Conservation (phyloP, 2,888 invertebrate species). For the Anagyrus pseudococci region DNA sequence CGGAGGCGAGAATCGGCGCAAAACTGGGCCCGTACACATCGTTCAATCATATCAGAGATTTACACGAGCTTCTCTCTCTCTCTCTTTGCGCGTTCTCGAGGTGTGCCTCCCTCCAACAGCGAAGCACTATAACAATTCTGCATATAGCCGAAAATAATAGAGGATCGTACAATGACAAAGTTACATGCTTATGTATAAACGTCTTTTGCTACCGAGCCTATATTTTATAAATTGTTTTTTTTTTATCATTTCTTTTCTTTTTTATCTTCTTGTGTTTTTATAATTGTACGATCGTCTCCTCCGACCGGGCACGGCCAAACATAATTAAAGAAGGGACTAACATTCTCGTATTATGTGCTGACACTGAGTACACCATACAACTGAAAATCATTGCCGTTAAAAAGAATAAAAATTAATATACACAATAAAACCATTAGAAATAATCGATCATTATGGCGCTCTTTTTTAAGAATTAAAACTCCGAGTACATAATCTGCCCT, state of each 20-base stretch:
- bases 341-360: conserved; percentile 59
- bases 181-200: too few relatives aligned
- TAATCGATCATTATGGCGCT: conserved; percentile 50
- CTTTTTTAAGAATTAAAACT: conserved; percentile 35
- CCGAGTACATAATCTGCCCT: conserved; percentile 37
- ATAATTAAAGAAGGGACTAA: conserved; percentile 57
- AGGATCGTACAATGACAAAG: conserved; percentile 41
- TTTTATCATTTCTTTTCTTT: conserved; percentile 18
- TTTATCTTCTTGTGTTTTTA: conserved; percentile 29
- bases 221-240: conserved; percentile 21
- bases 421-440: conserved; percentile 57
- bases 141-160: conserved; percentile 40
- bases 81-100: background rate
- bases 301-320: conserved; percentile 54
- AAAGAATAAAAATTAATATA: conserved; percentile 56
- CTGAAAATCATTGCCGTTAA: conserved; percentile 53
- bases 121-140: conserved; percentile 39
- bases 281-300: conserved; percentile 50
- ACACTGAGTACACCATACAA: conserved; percentile 60
- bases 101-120: conserved; percentile 9
- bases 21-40: conserved; percentile 38
- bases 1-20: conserved; percentile 52
- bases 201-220: too few relatives aligned
- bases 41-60: conserved; percentile 42
- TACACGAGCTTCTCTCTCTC: conserved; percentile 8